Percentiles rank a stretch among this genome's conserved stretches.
phyloP scores from a whole-genome alignment of 2,797 vertebrate genomes.

The Amblyopsis hoosieri region DNA sequence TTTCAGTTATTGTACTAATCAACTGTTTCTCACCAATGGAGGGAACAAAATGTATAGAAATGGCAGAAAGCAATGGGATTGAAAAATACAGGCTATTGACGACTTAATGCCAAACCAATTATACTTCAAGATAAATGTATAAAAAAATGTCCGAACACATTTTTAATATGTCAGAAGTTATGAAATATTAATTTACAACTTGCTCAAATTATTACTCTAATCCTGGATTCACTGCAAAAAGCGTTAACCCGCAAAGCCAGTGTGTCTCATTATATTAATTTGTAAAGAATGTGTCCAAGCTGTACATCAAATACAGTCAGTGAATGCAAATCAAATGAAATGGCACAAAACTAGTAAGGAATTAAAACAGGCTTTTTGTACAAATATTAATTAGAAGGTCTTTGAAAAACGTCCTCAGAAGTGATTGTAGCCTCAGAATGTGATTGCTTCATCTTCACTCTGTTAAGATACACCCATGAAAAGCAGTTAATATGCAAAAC shows the following conservation, averaged over 20 bases:
- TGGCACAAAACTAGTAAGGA: not conserved
- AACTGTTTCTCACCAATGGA: conserved; percentile 50
- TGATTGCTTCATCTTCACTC: not conserved
- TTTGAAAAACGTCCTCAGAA: not conserved
- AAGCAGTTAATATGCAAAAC: not conserved
- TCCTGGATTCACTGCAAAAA: not conserved
- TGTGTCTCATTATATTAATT: conserved; percentile 1
- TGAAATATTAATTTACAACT: not conserved
- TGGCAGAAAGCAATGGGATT: not conserved
- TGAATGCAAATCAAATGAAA: not conserved
- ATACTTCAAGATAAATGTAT: not conserved
- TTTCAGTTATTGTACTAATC: no score
- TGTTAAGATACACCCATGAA: not conserved
- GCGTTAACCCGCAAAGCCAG: no score
- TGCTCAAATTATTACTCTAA: not conserved
- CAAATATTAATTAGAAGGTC: not conserved
- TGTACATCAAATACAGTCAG: not conserved
- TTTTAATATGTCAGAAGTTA: not conserved
- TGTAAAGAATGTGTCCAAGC: conserved; percentile 1
- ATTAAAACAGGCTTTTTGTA: not conserved
- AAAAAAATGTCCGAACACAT: not conserved
- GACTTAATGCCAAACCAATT: not conserved
- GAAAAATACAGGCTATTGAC: not conserved
- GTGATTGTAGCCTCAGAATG: not conserved
- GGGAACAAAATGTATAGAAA: conserved; percentile 52